Evolutionary conservation across 1,140 invertebrate genomes (phyloP).

Genomic region (Antheraea pernyi): DNA sequence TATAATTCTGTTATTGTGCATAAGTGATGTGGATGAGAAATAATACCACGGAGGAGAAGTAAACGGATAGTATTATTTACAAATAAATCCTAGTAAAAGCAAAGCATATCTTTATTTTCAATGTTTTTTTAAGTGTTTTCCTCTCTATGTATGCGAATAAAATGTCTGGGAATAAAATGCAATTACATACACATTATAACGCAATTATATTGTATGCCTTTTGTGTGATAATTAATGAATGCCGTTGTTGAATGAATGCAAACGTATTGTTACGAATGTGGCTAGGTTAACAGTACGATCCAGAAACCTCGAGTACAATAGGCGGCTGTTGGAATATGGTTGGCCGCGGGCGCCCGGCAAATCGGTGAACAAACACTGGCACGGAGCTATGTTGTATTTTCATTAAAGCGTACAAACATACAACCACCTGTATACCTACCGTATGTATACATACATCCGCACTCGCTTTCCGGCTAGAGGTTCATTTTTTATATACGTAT

Average conservation of each 20-base stretch:
- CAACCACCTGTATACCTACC: constrained; percentile 22
- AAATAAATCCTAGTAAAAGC: too few species aligned
- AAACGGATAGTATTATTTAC: too few species aligned
- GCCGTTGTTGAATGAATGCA: not conserved
- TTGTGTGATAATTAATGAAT: not conserved
- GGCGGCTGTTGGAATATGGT: not conserved
- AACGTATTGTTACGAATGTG: not conserved
- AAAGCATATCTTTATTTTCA: too few species aligned
- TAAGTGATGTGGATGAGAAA: too few species aligned
- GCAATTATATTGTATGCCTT: not conserved
- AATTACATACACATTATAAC: too few species aligned
- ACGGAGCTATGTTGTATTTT: constrained; percentile 43
- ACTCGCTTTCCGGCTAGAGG: not conserved
- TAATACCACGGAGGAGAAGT: too few species aligned
- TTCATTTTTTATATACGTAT: not conserved
- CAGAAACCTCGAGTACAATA: not conserved
- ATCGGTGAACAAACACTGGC: constrained; percentile 30
- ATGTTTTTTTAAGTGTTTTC: too few species aligned
- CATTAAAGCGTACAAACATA: constrained; percentile 47
- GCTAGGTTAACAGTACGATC: not conserved
- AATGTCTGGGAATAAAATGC: not conserved
- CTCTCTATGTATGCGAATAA: too few species aligned
- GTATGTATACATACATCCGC: not conserved
- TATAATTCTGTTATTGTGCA: too few species aligned
- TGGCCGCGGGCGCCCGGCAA: not conserved